These are phyloP conservation scores for Hippocampus kuda DNA, from an alignment of 2,797 vertebrate species.

Conservation along the genomic window DNA sequence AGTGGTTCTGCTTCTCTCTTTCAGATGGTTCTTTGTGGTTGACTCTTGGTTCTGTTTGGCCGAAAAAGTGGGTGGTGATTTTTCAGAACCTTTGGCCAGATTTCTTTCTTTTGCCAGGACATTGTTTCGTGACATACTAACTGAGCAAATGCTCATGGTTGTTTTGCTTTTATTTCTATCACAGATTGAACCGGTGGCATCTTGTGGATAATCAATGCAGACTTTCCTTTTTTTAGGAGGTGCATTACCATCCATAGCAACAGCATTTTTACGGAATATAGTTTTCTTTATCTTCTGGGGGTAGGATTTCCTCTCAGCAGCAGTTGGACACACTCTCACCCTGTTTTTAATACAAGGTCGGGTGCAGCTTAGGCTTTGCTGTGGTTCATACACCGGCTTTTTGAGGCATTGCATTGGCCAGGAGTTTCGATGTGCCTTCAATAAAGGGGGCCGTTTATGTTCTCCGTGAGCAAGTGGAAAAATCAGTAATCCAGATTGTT, in stretches of 20 bases:
- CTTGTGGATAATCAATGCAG: not conserved
- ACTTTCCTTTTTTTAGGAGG: conserved; percentile 10
- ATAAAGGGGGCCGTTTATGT: not conserved
- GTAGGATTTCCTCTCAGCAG: not conserved
- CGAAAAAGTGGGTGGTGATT: not conserved
- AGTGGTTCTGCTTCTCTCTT: not conserved
- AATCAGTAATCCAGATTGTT: conserved; percentile 17
- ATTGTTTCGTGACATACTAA: conserved; percentile 44
- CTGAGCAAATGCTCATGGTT: conserved; percentile 24
- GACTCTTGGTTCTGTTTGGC: conserved; percentile 4
- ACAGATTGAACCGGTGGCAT: not conserved
- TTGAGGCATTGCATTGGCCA: not conserved
- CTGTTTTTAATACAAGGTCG: not conserved
- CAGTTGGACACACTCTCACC: not conserved
- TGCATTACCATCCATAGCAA: not conserved
- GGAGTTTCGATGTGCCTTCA: not conserved
- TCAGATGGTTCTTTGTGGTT: not conserved
- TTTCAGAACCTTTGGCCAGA: not conserved
- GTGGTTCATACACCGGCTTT: not conserved
- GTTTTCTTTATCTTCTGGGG: conserved; percentile 5
- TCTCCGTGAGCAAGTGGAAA: conserved; percentile 20
- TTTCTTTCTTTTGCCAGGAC: conserved; percentile 27
- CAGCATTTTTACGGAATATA: not conserved
- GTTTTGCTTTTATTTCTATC: conserved; percentile 3
- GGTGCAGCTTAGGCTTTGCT: not conserved